These are phyloP conservation scores for Aphis gossypii DNA, from an alignment of 1,140 invertebrate species.

Conservation along the genomic window DNA sequence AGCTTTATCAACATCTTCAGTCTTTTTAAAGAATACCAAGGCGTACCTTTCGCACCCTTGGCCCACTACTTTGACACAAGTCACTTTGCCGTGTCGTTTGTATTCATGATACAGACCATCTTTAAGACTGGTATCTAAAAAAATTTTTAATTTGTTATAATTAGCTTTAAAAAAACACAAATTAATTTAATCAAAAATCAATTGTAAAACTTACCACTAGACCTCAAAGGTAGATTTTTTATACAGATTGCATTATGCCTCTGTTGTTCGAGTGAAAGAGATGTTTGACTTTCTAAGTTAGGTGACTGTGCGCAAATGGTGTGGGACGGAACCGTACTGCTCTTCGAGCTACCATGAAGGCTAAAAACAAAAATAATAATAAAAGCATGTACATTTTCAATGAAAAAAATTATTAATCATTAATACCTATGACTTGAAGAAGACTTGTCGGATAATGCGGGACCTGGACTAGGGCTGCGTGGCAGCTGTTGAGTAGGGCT, in stretches of 20 bases:
- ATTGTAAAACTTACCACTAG: conserved; percentile 68
- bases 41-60: conserved; percentile 83
- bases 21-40: conserved; percentile 93
- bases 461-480: conserved; percentile 43
- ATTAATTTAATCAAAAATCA: conserved; percentile 16
- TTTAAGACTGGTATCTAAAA: conserved; percentile 89
- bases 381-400: background rate
- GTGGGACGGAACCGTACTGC: conserved; percentile 64
- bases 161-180: background rate
- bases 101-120: conserved; percentile 98
- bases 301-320: conserved; percentile 61
- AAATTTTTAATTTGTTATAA: conserved; percentile 48
- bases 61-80: conserved; percentile 89
- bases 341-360: conserved; percentile 60
- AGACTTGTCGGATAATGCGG: conserved; percentile 57
- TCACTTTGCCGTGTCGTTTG: conserved; percentile 97
- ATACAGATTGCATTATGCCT: conserved; percentile 89
- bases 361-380: conserved; percentile 46
- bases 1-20: conserved; percentile 95
- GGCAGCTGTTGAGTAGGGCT: conserved; percentile 40
- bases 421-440: conserved; percentile 46
- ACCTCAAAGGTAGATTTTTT: conserved; percentile 85
- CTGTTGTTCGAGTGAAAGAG: conserved; percentile 70
- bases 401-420: conserved; percentile 40
- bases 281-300: conserved; percentile 15